A percentile compares a stretch with the other conserved stretches of the same genome.
These are phyloP conservation scores for Macaca fascicularis DNA, from an alignment of 2,113 vertebrate genomes.

Conservation along the genomic window T2T-MFA8v1.1 NC_088375.1:23065001-23065500, in stretches of 20 bases:
- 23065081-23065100: background rate
- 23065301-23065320: slow-evolving; percentile 62
- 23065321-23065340: slow-evolving; percentile 81
- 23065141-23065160: background rate
- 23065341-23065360: slow-evolving; percentile 72
- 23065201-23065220: background rate
- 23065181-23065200: background rate
- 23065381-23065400: slow-evolving; percentile 85
- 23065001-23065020: accelerated
- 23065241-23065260: slow-evolving; percentile 40
- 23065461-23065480: slow-evolving; percentile 73
- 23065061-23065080: background rate
- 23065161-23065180: background rate
- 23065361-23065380: slow-evolving; percentile 80
- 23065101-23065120: background rate
- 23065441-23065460: slow-evolving; percentile 82
- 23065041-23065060: background rate
- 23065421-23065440: slow-evolving; percentile 81
- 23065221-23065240: slow-evolving; percentile 46
- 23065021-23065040: background rate
- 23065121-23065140: no score
- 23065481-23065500: slow-evolving; percentile 73
- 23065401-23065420: slow-evolving; percentile 84
- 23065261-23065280: slow-evolving; percentile 82
- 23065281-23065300: slow-evolving; percentile 84